Base-by-base conservation (phyloP, 2,888 invertebrate genomes). In the Halocaridina rubra region DNA sequence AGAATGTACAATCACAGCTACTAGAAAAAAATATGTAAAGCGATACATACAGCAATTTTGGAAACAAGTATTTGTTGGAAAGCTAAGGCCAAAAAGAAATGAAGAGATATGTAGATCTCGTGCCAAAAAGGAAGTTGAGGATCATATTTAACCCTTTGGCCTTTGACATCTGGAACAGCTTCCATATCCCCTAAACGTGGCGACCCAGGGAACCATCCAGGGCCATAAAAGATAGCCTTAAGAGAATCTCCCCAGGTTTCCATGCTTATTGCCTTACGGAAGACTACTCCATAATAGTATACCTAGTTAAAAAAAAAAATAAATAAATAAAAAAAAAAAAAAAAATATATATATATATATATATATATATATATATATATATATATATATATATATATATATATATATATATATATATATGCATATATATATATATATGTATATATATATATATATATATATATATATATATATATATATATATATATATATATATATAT, bases 41-140 rank as follows among this genome's bases (percentile, higher is more conserved):
- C n/a, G 19, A 13, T 32, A 76, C 81, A 84, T 29, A 84, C 87
- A 13, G 67, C 24, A 59, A 80, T 22, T 16, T 88, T 59, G 3
- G 61, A 22, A 3, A 86, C 57, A 46, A 82, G 76, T 10, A 24
- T 29, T 19, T 88, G 85, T 22, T 88, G 84, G 8, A 88, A 19
- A 24, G 84, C 16, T 19, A 95, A 90, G 0, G 94, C 93, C 2
- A 94, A 91, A 30, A 92, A 90, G 90, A 95, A 95, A 90, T 96
- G 95, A 0, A 93, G 89, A 0, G 93, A 90, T 4, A 95, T 91
- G 89, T 95, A 95, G 0, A 93, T 85, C 89, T 94, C 94, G 89
- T 94, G 94, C 94, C 95, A 95, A 0, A 91, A 88, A 0, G 95
- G 94, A 2, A 95, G 90, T 39, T 92, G 90, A 0, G 94, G 94